Evolutionary conservation across 2,113 vertebrate genomes (phyloP).

Genomic region (Cottus gobio): DNA sequence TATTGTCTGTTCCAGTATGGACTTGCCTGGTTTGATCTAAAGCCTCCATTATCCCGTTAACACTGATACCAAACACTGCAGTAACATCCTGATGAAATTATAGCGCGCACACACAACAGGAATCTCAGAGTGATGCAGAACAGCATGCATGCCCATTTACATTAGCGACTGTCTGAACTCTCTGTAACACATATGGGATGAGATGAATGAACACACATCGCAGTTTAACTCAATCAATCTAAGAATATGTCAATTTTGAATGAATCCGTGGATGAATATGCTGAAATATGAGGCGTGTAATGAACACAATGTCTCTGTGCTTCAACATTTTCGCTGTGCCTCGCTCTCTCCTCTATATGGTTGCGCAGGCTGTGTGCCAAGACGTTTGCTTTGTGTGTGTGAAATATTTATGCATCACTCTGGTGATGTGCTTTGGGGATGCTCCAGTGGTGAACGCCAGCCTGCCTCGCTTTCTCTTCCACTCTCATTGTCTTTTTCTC

Average conservation of each 20-base stretch:
- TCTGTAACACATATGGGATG: neutral
- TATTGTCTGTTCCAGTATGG: constrained; percentile 31
- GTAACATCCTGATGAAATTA: constrained; percentile 58
- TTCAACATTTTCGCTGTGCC: constrained; percentile 41
- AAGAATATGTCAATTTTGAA: constrained; percentile 1
- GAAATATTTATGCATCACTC: constrained; percentile 76
- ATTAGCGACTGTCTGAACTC: neutral
- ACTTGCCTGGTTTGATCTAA: constrained; percentile 35
- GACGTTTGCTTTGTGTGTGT: constrained; percentile 57
- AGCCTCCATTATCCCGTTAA: constrained; percentile 59
- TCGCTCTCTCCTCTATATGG: constrained; percentile 45
- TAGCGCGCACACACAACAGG: constrained; percentile 31
- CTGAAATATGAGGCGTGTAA: constrained; percentile 49
- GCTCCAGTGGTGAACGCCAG: constrained; percentile 67
- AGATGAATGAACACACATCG: constrained; percentile 7
- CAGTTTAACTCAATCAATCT: neutral
- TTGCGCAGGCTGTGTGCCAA: constrained; percentile 54
- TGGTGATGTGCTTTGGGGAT: constrained; percentile 69
- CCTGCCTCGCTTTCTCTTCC: constrained; percentile 35
- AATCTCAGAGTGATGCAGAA: constrained; percentile 38
- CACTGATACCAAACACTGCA: constrained; percentile 49
- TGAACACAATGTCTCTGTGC: constrained; percentile 41
- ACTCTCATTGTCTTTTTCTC: constrained; percentile 22
- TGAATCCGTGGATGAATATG: constrained; percentile 24
- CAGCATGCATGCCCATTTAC: neutral